Base-by-base conservation (phyloP, 2,113 vertebrate genomes). In the Motacilla alba region DNA sequence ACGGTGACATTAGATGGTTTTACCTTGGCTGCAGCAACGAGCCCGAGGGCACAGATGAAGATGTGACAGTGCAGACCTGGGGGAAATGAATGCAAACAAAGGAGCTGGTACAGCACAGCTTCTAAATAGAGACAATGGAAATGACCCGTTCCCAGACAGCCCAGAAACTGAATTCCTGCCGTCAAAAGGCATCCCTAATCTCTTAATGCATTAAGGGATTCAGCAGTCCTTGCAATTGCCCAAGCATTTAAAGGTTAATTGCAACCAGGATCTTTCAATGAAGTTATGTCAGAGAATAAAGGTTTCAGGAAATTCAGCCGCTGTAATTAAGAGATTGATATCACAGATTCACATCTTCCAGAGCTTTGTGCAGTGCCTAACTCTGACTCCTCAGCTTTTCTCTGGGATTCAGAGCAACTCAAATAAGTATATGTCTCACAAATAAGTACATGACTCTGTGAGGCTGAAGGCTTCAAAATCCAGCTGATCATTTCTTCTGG, bases 161-260 rank as follows among this genome's bases (percentile, higher is more conserved):
- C 68, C 68, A 66, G 73, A 86, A 92, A 60, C 39, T 7, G 56
- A 89, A 59, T 43, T 74, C 33, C 64, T 69, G 33, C 59, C 68
- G 28, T 58, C 64, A 81, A 58, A 92, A 90, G 46, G 33, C 62
- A 95, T 70, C 72, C 35, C 89, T 81, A 39, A 70, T 78, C 52
- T 83, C 80, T 19, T 59, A 47, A 69, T 39, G 59, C 83, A 39
- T 46, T 31, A 52, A 74, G 49, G 56, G 55, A 89, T 69, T 70
- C 68, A 74, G 90, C 55, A 83, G 62, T 13, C 74, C 67, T 78
- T 5, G 17, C 66, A 58, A 76, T 28, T 41, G 15, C 50, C 66
- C 41, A 41, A 76, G 58, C 70, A 30, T 90, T 93, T 91, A 95
- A 95, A 90, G 88, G 88, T 93, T 93, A 96, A 92, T 88, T 92